Evolutionary conservation across 2,797 vertebrate species (phyloP).

Genomic region (Cheirogaleus major): DNA sequence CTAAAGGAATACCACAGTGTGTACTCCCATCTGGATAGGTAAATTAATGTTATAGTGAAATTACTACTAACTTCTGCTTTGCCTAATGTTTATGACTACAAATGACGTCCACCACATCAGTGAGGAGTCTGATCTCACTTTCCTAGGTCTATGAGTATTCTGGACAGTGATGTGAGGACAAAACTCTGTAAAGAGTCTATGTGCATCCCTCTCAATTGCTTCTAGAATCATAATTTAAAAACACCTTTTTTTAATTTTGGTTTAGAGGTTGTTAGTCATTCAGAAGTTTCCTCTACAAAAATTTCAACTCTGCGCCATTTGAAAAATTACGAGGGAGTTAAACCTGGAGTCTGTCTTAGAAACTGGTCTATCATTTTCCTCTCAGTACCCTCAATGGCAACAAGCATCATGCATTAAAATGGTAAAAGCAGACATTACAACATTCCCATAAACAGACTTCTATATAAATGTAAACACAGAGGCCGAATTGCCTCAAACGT

Average conservation of each 20-base stretch:
- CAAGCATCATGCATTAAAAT: conserved; percentile 46
- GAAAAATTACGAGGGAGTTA: conserved; percentile 52
- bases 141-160: background rate
- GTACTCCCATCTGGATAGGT: conserved; percentile 54
- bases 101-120: background rate
- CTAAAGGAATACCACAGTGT: conserved; percentile 43
- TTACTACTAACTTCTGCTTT: conserved; percentile 60
- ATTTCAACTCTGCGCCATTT: conserved; percentile 43
- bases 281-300: background rate
- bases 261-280: conserved; percentile 49
- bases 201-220: background rate
- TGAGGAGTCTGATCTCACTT: background rate
- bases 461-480: conserved; percentile 46
- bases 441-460: conserved; percentile 48
- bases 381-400: background rate
- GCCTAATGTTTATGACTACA: conserved; percentile 52
- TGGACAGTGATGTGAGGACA: background rate
- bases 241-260: conserved; percentile 27
- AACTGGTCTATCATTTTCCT: conserved; percentile 43
- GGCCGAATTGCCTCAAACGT: background rate
- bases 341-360: conserved; percentile 50
- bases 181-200: background rate
- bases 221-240: background rate
- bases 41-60: conserved; percentile 56
- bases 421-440: conserved; percentile 41